phyloP scores from a whole-genome alignment of 2,113 vertebrate species.

The Formicarius rufipectus region DNA sequence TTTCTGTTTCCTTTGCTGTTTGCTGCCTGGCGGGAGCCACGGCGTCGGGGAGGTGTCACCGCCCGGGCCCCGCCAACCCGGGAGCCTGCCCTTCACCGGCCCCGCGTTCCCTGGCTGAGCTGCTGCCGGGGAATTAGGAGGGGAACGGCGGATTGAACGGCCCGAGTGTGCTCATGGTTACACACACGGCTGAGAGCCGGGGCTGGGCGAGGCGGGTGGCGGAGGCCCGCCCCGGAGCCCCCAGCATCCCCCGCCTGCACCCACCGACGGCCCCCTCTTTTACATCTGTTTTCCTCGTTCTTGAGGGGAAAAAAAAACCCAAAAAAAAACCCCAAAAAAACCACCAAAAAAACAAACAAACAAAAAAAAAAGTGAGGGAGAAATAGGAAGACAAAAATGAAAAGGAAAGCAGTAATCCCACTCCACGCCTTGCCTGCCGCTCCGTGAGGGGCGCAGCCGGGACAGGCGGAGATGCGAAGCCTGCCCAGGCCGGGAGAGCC shows the following conservation, averaged over 20 bases:
- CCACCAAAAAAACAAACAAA: too few species aligned
- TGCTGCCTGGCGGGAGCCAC: neutral
- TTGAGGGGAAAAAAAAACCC: neutral
- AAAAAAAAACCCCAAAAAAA: too few species aligned
- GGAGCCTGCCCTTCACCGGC: neutral
- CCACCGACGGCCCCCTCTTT: neutral
- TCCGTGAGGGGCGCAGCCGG: neutral
- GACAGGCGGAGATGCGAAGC: neutral
- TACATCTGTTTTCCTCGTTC: neutral
- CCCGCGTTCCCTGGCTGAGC: neutral
- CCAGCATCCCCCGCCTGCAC: neutral
- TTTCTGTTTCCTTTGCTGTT: neutral
- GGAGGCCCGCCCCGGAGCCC: neutral
- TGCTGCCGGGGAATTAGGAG: neutral
- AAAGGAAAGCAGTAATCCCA: neutral
- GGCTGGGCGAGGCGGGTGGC: neutral
- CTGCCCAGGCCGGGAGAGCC: neutral
- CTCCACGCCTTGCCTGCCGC: neutral
- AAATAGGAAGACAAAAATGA: neutral
- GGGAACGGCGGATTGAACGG: neutral
- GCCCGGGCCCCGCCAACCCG: neutral
- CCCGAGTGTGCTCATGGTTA: neutral
- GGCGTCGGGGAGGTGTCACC: neutral
- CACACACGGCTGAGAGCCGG: neutral
- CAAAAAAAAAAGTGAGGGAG: accelerated